These are phyloP conservation scores for Drosophila watanabei DNA, from an alignment of 1,140 invertebrate genomes.

Conservation along the genomic window DNA sequence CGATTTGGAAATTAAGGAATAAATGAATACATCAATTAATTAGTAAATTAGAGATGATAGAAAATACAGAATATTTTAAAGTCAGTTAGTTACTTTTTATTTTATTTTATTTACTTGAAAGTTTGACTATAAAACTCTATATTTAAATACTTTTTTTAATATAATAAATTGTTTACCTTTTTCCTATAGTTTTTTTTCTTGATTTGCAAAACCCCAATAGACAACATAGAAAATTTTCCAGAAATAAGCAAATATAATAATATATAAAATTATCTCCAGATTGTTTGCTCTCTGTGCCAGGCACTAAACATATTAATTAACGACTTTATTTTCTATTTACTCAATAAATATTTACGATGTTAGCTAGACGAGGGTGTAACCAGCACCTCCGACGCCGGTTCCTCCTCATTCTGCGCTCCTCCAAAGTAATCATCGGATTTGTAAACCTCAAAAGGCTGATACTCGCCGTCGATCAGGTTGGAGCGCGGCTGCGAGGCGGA, in stretches of 20 bases:
- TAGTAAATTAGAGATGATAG: background rate
- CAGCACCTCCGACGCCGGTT: background rate
- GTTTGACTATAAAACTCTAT: background rate
- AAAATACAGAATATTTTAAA: too few species aligned
- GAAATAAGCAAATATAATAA: too few species aligned
- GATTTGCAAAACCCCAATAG: background rate
- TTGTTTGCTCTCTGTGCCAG: background rate
- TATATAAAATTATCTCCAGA: background rate
- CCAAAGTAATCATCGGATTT: constrained; percentile 71
- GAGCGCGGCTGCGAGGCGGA: constrained; percentile 4
- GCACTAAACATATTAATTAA: constrained; percentile 10
- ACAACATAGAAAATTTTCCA: background rate
- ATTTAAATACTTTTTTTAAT: background rate
- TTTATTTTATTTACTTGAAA: background rate
- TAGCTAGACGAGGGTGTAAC: constrained; percentile 10
- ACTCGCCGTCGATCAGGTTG: constrained; percentile 68
- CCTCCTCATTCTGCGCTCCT: background rate
- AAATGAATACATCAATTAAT: background rate
- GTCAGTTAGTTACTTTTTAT: background rate
- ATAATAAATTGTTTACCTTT: background rate
- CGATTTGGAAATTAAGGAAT: background rate
- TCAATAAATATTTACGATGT: constrained; percentile 10
- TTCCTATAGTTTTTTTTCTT: background rate
- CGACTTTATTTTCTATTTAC: constrained; percentile 15
- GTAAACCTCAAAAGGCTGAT: constrained; percentile 65